Base-by-base conservation (phyloP, 2,797 vertebrate genomes). In the Chlorospingus semifuscus region DNA sequence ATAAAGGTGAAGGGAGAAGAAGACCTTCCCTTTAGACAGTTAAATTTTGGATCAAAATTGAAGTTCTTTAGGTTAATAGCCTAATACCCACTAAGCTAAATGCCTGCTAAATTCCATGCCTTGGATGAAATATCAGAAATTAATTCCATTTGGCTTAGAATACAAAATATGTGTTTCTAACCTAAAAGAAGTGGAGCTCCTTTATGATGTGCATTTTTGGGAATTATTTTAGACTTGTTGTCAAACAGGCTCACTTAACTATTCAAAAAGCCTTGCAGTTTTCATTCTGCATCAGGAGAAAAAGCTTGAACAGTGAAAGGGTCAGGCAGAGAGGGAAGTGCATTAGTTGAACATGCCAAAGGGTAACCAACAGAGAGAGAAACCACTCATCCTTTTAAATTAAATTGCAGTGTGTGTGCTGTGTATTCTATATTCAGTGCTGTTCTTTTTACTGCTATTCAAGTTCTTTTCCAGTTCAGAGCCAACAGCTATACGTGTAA, bases 331-430 rank as follows among this genome's bases (percentile, higher is more conserved):
- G 39, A 81, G 49, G 68, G 29, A 75, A 82, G 23, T 11, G 24
- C 60, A 50, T 97, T 93, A 96, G 41, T 46, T 66, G 84, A 93
- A 90, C 44, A 34, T 68, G n/a, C 24, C 15, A 5, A 83, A 96
- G 91, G 84, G 79, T 83, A 96, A 84, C 32, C 42, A 86, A 65
- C 50, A 94, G 29, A 82, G 76, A 97, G 93, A 91, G 46, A 94
- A 97, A 88, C 22, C 39, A 93, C 27, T 75, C 23, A 87, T 37
- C 47, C 75, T 83, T 89, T 36, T 95, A 95, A 84, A 66, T 76
- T 79, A 88, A 60, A 90, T 83, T 21, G 69, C 71, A 57, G 27
- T 53, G 30, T 55, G 29, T 79, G 9, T 46, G 36, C 49, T 83
- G 37, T 66, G 18, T 53, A 19, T 90, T 60, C 37, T 84, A 23